phyloP scores from a whole-genome alignment of 2,888 invertebrate species.

The Iselma pallidipennis region DNA sequence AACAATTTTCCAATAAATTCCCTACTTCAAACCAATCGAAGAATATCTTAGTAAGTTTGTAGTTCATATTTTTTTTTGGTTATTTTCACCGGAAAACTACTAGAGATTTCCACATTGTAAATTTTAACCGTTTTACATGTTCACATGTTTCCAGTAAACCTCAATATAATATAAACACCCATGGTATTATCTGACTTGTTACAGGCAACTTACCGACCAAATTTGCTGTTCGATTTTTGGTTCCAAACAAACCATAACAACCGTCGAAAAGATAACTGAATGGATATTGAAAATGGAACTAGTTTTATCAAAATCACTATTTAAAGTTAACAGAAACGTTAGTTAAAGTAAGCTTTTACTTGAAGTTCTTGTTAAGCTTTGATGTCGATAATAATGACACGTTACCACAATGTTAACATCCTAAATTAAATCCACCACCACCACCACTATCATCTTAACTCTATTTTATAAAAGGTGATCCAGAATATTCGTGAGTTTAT shows the following conservation, averaged over 20 bases:
- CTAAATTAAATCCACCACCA: not conserved
- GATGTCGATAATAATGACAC: not conserved
- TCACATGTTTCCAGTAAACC: conserved; percentile 14
- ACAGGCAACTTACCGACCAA: conserved; percentile 12
- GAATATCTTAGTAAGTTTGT: not conserved
- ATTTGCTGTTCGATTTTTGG: no score
- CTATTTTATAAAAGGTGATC: not conserved
- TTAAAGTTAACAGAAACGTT: not conserved
- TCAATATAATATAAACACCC: conserved; percentile 13
- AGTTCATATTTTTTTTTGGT: not conserved
- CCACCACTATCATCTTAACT: not conserved
- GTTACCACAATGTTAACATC: not conserved
- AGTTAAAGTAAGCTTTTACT: not conserved
- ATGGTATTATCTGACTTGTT: conserved; percentile 11
- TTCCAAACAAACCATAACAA: no score
- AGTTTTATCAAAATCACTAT: not conserved
- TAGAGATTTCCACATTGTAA: no score
- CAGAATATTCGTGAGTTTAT: not conserved
- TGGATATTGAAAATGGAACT: no score
- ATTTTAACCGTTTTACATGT: no score
- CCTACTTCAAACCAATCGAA: not conserved
- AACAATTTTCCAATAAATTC: conserved; percentile 22
- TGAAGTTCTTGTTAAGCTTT: not conserved
- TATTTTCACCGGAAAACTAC: no score
- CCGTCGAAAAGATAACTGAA: no score